Conservation (phyloP, 2,113 vertebrate species). For the Cyphomyrus discorhynchus region DNA sequence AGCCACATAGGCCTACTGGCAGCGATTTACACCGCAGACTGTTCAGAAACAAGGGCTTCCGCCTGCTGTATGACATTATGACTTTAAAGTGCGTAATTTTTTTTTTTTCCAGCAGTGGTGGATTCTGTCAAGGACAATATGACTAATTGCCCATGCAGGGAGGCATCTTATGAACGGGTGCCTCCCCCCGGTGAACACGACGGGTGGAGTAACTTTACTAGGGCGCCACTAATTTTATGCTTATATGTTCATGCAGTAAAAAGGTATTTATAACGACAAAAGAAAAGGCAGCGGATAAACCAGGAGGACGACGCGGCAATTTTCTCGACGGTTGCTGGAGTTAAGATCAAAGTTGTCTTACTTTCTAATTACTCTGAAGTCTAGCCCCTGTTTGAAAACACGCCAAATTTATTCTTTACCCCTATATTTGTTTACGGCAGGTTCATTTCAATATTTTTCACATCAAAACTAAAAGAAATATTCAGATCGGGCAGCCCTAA, state of each 20-base stretch:
- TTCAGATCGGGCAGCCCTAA: constrained; percentile 46
- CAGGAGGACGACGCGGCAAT: neutral
- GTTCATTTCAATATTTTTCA: constrained; percentile 52
- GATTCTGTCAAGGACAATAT: neutral
- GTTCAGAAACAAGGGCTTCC: neutral
- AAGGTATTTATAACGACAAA: neutral
- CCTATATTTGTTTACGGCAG: constrained; percentile 24
- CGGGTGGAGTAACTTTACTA: neutral
- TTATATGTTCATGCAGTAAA: neutral
- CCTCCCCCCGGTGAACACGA: neutral
- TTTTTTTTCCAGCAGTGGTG: neutral
- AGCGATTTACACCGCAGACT: neutral
- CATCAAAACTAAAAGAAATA: constrained; percentile 40
- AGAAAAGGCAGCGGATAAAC: neutral
- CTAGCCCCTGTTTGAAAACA: constrained; percentile 32
- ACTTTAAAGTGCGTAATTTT: neutral
- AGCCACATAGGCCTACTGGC: neutral
- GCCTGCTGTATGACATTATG: neutral
- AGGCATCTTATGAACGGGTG: neutral
- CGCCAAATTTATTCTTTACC: constrained; percentile 26
- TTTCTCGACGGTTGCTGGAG: neutral
- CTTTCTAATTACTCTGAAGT: constrained; percentile 17
- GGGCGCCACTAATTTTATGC: neutral
- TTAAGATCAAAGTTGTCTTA: neutral
- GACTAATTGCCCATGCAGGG: neutral